Conservation (phyloP, 1,140 invertebrate species). For the Periplaneta americana region DNA sequence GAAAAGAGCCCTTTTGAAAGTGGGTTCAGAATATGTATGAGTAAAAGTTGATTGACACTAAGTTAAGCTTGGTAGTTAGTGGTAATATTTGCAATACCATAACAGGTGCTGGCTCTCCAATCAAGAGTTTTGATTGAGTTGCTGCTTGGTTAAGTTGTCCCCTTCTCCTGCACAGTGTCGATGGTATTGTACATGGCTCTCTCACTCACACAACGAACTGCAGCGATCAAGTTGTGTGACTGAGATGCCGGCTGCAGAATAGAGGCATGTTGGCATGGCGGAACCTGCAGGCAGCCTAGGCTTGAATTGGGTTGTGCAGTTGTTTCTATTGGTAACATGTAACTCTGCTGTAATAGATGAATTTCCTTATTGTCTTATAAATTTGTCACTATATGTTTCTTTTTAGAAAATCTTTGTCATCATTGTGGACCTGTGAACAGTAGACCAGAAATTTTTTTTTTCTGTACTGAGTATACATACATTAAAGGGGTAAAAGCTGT, state of each 20-base stretch:
- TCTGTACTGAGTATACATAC: too few species aligned
- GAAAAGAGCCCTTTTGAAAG: too few species aligned
- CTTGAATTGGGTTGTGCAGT: not conserved
- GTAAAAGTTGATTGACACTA: too few species aligned
- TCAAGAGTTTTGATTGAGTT: not conserved
- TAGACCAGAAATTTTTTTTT: too few species aligned
- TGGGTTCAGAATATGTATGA: too few species aligned
- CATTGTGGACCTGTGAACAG: too few species aligned
- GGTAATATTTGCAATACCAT: too few species aligned
- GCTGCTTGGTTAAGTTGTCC: not conserved
- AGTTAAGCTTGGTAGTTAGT: too few species aligned
- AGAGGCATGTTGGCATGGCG: not conserved
- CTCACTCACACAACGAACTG: not conserved
- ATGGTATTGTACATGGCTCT: not conserved
- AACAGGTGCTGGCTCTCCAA: not conserved
- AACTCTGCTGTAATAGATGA: not conserved
- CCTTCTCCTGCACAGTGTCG: not conserved
- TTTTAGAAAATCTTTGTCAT: too few species aligned
- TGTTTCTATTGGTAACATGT: not conserved
- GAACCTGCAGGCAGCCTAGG: not conserved
- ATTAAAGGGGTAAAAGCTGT: too few species aligned
- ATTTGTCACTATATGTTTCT: too few species aligned
- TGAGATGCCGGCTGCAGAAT: not conserved
- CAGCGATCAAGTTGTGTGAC: not conserved
- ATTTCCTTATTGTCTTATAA: too few species aligned